Conservation (phyloP, 2,888 invertebrate species). For the Noctua pronuba region DNA sequence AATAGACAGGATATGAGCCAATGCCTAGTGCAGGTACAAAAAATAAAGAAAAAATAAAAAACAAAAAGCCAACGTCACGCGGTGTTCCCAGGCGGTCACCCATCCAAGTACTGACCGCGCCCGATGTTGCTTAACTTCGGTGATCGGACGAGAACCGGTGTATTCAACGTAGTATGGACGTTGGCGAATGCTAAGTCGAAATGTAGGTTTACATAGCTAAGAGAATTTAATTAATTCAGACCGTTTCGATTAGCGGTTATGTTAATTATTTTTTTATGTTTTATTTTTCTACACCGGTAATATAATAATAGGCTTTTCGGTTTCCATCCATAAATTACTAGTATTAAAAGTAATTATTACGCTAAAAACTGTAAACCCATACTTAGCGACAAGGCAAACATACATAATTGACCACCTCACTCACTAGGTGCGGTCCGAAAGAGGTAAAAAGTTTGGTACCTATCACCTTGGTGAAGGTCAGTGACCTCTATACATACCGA, state of each 20-base stretch:
- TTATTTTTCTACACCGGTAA: not conserved
- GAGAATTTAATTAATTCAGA: not conserved
- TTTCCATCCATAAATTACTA: not conserved
- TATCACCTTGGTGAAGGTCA: not conserved
- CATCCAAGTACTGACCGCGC: constrained; percentile 89
- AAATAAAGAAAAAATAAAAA: not conserved
- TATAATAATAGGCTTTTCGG: not conserved
- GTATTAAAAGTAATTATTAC: not conserved
- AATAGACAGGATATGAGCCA: not conserved
- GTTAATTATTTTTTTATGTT: not conserved
- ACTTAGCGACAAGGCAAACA: not conserved
- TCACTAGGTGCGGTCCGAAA: not conserved
- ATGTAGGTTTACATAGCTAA: not conserved
- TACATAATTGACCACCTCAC: constrained; percentile 10
- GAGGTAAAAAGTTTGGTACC: not conserved
- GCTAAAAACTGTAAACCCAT: not conserved
- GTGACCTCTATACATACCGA: not conserved
- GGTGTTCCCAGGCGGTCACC: constrained; percentile 88
- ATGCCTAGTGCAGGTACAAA: not conserved
- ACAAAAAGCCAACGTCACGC: constrained; percentile 82
- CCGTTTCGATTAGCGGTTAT: not conserved
- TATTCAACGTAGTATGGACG: constrained; percentile 85
- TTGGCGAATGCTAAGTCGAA: constrained; percentile 51
- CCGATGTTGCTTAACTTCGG: constrained; percentile 89
- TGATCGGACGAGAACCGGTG: constrained; percentile 89